Conservation (phyloP, 2,888 invertebrate species). For the Caenorhabditis parvicauda region DNA sequence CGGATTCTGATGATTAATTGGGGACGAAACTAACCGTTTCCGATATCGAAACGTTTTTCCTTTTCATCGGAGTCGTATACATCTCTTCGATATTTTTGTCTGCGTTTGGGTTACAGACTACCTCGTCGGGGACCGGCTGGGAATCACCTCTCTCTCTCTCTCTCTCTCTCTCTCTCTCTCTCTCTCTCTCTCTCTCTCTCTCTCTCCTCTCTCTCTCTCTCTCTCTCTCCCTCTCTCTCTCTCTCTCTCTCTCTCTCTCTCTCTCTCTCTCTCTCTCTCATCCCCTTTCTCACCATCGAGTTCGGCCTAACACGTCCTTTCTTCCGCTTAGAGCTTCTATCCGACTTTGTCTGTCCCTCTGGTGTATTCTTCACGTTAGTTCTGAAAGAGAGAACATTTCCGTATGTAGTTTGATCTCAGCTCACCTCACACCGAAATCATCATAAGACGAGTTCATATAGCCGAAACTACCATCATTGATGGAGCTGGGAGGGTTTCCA, state of each 20-base stretch:
- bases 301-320: not conserved
- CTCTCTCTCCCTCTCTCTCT: conserved; percentile 22
- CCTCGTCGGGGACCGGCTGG: conserved; percentile 24
- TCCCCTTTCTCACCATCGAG: conserved; percentile 1
- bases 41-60: conserved; percentile 9
- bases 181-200: conserved; percentile 19
- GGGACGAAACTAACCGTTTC: no score
- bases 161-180: conserved; percentile 25
- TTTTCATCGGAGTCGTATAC: conserved; percentile 35
- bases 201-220: conserved; percentile 21
- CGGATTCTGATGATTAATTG: no score
- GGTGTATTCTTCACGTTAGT: no score
- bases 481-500: conserved; percentile 24
- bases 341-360: no score
- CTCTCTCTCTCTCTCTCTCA: conserved; percentile 6
- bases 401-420: not conserved
- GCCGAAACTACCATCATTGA: conserved; percentile 40
- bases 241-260: conserved; percentile 10
- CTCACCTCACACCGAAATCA: no score
- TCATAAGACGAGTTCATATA: conserved; percentile 53
- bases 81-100: conserved; percentile 21
- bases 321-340: not conserved
- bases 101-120: conserved; percentile 27
- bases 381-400: conserved; percentile 1
- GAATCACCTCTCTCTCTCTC: conserved; percentile 7